Base-by-base conservation (phyloP, 2,888 invertebrate genomes). In the Exocentrus adspersus region DNA sequence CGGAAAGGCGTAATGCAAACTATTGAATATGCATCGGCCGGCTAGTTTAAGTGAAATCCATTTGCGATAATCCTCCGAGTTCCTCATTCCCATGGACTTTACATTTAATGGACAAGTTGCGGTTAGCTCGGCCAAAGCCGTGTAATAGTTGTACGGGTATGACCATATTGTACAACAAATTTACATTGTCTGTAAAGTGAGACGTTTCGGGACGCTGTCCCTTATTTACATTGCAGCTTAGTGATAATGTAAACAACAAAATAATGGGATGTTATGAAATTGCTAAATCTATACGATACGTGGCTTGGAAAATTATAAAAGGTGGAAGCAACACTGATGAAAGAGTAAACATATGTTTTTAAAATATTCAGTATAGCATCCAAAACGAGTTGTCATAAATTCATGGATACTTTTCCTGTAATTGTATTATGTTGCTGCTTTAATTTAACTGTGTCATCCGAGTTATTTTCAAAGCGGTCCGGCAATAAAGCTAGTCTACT, bases 1-100 rank as follows among this genome's bases (percentile, higher is more conserved):
- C 45, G 14, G 21, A 24, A 53, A 41, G 53, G 53, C 41, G 42
- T 67, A 72, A 71, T 62, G 71, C 70, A 75, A 74, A 73, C 75
- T 75, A 74, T 74, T 75, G 75, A 75, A 75, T 75, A 75, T 75
- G 74, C 74, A 75, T 72, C 65, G 72, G 70, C 61, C 54, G 64
- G 63, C 54, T 68, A 70, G 66, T 70, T 69, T 60, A 48, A 64
- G 66, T 65, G 67, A 76, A 77, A 77, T 78, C 76, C 77, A 77
- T 78, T 78, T 77, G 72, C 73, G 67, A 74, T 77, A 78, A 78
- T 78, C 78, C 76, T 74, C 72, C 70, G 76, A 74, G 77, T 75
- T 72, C 74, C 70, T 61, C 16, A 51, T 21, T 42, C 59, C 41
- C 58, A 65, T 61, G 61, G 73, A 72, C 72, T 74, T 73, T 72